Evolutionary conservation across 2,797 vertebrate genomes (phyloP).

Genomic region (Macropodus opercularis): DNA sequence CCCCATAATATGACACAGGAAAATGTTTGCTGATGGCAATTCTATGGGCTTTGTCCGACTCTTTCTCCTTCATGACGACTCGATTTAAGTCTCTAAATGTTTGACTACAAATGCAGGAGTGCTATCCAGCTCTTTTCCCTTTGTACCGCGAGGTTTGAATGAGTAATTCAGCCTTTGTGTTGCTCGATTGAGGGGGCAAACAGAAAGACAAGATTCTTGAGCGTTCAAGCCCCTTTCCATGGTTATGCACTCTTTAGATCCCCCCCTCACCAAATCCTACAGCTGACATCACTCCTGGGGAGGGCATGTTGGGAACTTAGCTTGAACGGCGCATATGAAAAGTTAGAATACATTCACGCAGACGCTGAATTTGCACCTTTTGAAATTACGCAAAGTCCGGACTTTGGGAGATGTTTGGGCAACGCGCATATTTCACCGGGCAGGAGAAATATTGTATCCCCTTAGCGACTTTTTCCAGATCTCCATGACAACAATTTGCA

Average conservation of each 20-base stretch:
- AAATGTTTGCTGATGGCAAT: slow-evolving; percentile 99
- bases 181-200: slow-evolving; percentile 99
- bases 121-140: slow-evolving; percentile 97
- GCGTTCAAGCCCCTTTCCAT: slow-evolving; percentile 98
- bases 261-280: slow-evolving; percentile 82
- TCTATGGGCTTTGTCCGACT: slow-evolving; percentile 99
- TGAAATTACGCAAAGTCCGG: background rate
- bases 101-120: slow-evolving; percentile 99
- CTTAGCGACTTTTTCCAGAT: slow-evolving; percentile 90
- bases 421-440: slow-evolving; percentile 73
- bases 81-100: slow-evolving; percentile 99
- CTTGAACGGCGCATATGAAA: slow-evolving; percentile 68
- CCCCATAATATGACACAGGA: slow-evolving; percentile 99
- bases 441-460: slow-evolving; percentile 89
- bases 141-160: slow-evolving; percentile 98
- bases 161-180: slow-evolving; percentile 99
- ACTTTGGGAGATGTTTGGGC: slow-evolving; percentile 46
- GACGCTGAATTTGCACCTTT: background rate
- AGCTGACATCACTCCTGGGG: slow-evolving; percentile 87
- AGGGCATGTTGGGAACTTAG: slow-evolving; percentile 79
- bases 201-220: slow-evolving; percentile 99
- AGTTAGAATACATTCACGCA: slow-evolving; percentile 76
- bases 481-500: slow-evolving; percentile 98
- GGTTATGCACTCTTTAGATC: slow-evolving; percentile 95
- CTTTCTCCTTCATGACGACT: slow-evolving; percentile 99